phyloP scores from a whole-genome alignment of 2,113 vertebrate species.

The Hiodon tergisus region DNA sequence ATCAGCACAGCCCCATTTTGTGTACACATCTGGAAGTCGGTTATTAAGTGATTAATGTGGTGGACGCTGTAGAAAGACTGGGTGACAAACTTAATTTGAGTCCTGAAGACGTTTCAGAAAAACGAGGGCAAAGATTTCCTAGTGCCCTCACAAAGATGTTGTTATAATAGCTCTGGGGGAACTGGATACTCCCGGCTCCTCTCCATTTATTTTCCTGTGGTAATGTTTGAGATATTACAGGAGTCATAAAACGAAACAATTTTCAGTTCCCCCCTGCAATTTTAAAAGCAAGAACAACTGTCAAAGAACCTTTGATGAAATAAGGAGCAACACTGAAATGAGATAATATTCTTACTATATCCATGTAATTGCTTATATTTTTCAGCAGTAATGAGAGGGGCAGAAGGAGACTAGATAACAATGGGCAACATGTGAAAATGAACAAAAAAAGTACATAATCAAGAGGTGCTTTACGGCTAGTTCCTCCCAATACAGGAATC shows the following conservation, averaged over 20 bases:
- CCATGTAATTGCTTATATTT: not conserved
- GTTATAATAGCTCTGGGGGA: slow-evolving; percentile 34
- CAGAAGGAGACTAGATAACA: not conserved
- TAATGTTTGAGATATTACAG: slow-evolving; percentile 39
- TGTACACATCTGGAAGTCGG: slow-evolving; percentile 1
- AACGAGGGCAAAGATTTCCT: slow-evolving; percentile 37
- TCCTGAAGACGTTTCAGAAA: slow-evolving; percentile 31
- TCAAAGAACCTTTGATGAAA: slow-evolving; percentile 12
- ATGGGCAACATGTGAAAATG: not conserved
- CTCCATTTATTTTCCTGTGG: slow-evolving; percentile 37
- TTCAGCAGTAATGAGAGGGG: not conserved
- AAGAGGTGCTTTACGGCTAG: not conserved
- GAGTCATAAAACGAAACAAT: slow-evolving; percentile 38
- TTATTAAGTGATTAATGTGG: slow-evolving; percentile 47
- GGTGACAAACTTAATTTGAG: slow-evolving; percentile 50
- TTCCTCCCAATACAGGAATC: not conserved
- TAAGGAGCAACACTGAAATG: not conserved
- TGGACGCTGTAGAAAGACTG: slow-evolving; percentile 40
- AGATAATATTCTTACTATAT: not conserved
- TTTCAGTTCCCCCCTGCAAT: slow-evolving; percentile 26
- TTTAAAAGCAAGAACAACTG: slow-evolving; percentile 48
- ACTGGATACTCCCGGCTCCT: slow-evolving; percentile 37
- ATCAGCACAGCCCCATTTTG: slow-evolving; percentile 4
- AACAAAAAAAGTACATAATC: not conserved
- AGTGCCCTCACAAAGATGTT: slow-evolving; percentile 42